A percentile compares a stretch with the other conserved stretches of the same genome.
phyloP scores from a whole-genome alignment of 2,888 invertebrate species.

The Coelopa pilipes region DNA sequence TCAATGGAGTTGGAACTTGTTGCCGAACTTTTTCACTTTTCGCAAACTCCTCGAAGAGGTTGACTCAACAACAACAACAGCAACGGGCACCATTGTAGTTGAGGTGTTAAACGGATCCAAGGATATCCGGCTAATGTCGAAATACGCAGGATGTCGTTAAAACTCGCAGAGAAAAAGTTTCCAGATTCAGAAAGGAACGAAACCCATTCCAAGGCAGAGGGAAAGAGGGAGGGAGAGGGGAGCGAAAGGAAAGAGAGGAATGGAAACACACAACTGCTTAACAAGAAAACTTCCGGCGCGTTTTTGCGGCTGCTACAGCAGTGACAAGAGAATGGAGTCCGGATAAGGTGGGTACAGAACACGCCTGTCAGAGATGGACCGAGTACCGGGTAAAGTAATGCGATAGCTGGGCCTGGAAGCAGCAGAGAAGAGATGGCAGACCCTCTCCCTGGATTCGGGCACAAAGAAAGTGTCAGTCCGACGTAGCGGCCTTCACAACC shows the following conservation, averaged over 20 bases:
- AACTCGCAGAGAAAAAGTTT: slow-evolving; percentile 24
- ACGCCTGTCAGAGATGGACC: background rate
- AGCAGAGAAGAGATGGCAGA: too few relatives aligned
- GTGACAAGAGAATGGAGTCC: background rate
- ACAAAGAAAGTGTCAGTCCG: too few relatives aligned
- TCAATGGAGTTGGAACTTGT: slow-evolving; percentile 9
- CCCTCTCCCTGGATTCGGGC: too few relatives aligned
- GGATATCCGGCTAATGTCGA: slow-evolving; percentile 9
- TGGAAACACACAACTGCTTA: background rate
- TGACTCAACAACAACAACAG: background rate
- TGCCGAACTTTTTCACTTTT: slow-evolving; percentile 7
- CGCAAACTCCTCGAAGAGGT: background rate
- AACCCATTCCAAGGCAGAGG: too few relatives aligned
- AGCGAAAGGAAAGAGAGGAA: slow-evolving; percentile 2
- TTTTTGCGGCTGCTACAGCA: slow-evolving; percentile 6
- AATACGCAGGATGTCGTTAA: slow-evolving; percentile 25
- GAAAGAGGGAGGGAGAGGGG: background rate
- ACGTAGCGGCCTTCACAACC: too few relatives aligned
- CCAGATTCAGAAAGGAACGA: slow-evolving; percentile 2
- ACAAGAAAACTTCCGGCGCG: slow-evolving; percentile 22
- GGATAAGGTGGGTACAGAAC: background rate
- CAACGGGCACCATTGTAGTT: background rate
- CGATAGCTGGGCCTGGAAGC: background rate
- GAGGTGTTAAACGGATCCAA: background rate
- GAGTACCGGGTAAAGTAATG: background rate